These are phyloP conservation scores for Drosophila albomicans DNA, from an alignment of 1,140 invertebrate genomes.

Conservation along the genomic window DNA sequence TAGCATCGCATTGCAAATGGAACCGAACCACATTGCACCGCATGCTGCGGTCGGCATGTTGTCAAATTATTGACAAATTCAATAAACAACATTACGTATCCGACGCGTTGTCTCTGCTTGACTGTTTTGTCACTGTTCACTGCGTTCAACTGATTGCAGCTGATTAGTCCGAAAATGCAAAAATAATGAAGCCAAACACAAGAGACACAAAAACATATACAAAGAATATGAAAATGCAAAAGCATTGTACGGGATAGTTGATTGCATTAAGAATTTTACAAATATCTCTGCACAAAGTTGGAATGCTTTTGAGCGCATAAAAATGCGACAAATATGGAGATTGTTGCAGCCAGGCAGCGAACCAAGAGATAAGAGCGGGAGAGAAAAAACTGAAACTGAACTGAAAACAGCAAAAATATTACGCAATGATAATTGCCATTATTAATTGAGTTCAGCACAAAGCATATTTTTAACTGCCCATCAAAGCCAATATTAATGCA, in stretches of 20 bases:
- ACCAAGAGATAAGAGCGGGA: slow-evolving; percentile 5
- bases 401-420: slow-evolving; percentile 33
- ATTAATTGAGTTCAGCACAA: slow-evolving; percentile 71
- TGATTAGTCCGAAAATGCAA: slow-evolving; percentile 28
- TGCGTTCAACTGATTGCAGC: slow-evolving; percentile 10
- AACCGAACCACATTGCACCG: background rate
- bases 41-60: slow-evolving; percentile 22
- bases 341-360: slow-evolving; percentile 13
- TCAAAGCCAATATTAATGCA: slow-evolving; percentile 22
- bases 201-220: background rate
- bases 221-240: background rate
- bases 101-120: slow-evolving; percentile 9
- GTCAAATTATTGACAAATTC: slow-evolving; percentile 57
- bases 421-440: slow-evolving; percentile 68
- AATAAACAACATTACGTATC: slow-evolving; percentile 52
- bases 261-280: slow-evolving; percentile 33
- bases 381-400: no score
- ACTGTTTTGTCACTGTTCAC: no score
- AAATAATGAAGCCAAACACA: slow-evolving; percentile 43
- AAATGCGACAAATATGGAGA: slow-evolving; percentile 13
- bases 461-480: slow-evolving; percentile 62
- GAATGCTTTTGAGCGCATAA: slow-evolving; percentile 64
- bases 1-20: slow-evolving; percentile 36
- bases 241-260: background rate
- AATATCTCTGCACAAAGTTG: slow-evolving; percentile 50